A percentile compares a stretch with the other conserved stretches of the same genome.
Conservation (phyloP, 35 echinoderm and acorn worm species). For the Ophiothrix spiculata region DNA sequence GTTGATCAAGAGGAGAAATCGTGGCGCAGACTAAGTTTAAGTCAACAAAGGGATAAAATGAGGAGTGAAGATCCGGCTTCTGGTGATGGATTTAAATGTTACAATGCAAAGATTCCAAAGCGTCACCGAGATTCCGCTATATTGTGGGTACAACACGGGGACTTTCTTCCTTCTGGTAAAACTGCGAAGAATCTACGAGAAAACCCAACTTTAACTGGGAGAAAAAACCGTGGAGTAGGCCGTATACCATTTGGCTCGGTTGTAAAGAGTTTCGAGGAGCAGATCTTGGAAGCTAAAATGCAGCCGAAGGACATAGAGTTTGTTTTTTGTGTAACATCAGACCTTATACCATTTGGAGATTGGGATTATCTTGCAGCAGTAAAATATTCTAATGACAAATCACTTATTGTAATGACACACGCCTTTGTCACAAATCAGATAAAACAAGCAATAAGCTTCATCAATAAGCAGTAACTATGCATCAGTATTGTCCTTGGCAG, state of each 20-base stretch:
- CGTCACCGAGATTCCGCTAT: not conserved
- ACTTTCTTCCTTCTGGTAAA: not conserved
- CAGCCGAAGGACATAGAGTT: not conserved
- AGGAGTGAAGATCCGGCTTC: not conserved
- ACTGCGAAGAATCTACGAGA: not conserved
- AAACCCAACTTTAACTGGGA: not conserved
- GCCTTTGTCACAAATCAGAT: constrained; percentile 13
- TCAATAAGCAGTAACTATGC: constrained; percentile 20
- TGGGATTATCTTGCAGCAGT: constrained; percentile 54
- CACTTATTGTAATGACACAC: constrained; percentile 47
- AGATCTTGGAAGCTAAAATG: not conserved
- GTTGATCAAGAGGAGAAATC: not conserved
- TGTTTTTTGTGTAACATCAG: constrained; percentile 25
- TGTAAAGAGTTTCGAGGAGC: too few relatives aligned
- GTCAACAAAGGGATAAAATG: not conserved
- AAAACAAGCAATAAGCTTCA: constrained; percentile 14
- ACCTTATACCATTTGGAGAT: constrained; percentile 28
- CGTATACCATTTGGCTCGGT: too few relatives aligned
- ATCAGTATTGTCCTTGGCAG: not conserved
- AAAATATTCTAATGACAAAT: not conserved
- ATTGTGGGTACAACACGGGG: not conserved
- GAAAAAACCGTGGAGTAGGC: not conserved
- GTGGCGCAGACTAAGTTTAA: not conserved
- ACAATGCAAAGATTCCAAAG: not conserved
- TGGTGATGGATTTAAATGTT: not conserved